Percentiles rank a stretch among this genome's conserved stretches.
Conservation (phyloP, 2,797 vertebrate genomes). For the Rousettus madagascariensis region DNA sequence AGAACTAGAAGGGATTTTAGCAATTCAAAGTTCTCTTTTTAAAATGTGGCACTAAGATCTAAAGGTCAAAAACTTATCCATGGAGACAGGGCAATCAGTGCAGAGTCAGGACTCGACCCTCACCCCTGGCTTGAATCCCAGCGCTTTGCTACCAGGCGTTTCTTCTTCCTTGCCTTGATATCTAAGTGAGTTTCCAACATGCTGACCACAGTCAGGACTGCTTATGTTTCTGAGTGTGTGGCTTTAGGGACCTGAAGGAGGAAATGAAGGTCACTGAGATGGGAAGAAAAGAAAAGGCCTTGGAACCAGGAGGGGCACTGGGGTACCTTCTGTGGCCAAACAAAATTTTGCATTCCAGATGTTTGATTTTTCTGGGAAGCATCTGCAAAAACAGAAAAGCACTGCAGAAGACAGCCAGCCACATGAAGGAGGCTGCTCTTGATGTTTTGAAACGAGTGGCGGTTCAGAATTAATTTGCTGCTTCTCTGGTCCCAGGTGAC, state of each 20-base stretch:
- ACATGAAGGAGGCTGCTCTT: not conserved
- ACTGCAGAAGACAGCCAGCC: not conserved
- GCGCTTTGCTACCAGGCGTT: not conserved
- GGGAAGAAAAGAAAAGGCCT: not conserved
- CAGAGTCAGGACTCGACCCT: not conserved
- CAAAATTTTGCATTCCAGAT: not conserved
- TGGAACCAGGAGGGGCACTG: not conserved
- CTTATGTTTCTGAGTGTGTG: not conserved
- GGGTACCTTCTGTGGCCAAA: not conserved
- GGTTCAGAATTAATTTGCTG: slow-evolving; percentile 57
- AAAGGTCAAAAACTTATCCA: not conserved
- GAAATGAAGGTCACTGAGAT: not conserved
- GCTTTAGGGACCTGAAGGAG: not conserved
- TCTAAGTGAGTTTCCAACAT: not conserved
- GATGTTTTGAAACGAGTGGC: slow-evolving; percentile 8
- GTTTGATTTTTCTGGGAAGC: not conserved
- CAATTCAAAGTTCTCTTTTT: not conserved
- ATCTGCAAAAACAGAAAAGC: not conserved
- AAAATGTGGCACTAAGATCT: not conserved
- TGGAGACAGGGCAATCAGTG: not conserved
- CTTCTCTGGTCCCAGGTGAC: slow-evolving; percentile 57
- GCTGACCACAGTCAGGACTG: not conserved
- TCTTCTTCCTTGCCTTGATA: not conserved
- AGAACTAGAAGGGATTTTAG: not conserved
- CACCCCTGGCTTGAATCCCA: not conserved